Base-by-base conservation (phyloP, 2,888 invertebrate genomes). In the Tenthredo scrophulariae region DNA sequence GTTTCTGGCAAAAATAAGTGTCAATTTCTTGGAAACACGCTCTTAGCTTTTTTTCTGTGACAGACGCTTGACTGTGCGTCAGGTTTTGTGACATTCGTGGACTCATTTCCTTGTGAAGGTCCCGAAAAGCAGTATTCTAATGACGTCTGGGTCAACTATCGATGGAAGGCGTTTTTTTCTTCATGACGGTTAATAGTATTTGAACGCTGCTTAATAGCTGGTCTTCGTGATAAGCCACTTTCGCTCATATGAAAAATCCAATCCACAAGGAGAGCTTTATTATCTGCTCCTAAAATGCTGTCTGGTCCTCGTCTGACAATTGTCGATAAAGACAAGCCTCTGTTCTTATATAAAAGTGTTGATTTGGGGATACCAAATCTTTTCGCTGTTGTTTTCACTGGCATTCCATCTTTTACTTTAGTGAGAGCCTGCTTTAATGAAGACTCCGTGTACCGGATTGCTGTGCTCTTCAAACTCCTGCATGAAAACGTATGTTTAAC, bases 121-220 rank as follows among this genome's bases (percentile, higher is more conserved):
- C 87, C 22, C 87, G 83, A 86, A 91, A 91, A 18, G 84, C 84
- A 7, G 85, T 77, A 83, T 87, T 90, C 91, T 91, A 90, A 84
- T 89, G 88, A 74, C 88, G 87, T 15, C 90, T 89, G 62, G 91
- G 91, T 37, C 89, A 84, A 86, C 88, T 88, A 83, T 89, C 85
- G 43, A 83, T 89, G 84, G 90, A 91, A 18, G 86, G 80, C 29
- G 74, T 88, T 83, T 43, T 3, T 46, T 67, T 85, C 43, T 86
- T 86, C 40, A 86, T 40, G 6, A 85, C 79, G 67, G 86, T 86
- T 10, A 87, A 37, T 29, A 89, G 80, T 37, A 85, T 85, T 86
- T 87, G 86, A 22, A 88, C 88, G 83, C 88, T 87, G 37, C 87
- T 85, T 13, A 89, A 70, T n/a, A 91, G 84, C 29, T 89, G 84